Base-by-base conservation (phyloP, 2,797 vertebrate species). In the Gobionotothen gibberifrons region DNA sequence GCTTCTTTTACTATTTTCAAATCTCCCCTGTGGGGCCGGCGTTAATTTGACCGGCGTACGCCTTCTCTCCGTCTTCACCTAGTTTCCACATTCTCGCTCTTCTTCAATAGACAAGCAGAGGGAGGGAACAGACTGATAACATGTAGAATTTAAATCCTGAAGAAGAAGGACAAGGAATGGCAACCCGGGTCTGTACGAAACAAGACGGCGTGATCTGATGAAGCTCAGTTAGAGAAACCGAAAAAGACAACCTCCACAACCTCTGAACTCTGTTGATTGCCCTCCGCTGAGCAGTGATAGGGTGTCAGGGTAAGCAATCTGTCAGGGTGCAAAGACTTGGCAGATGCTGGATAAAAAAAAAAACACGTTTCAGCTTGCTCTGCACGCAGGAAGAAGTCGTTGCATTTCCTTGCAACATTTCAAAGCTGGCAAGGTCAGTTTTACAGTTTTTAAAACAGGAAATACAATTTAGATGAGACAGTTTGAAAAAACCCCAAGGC, bases 221-320 rank as follows among this genome's bases (percentile, higher is more conserved):
- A 75, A 51, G 67, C 61, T 56, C 11, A 59, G 53, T 54, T 51
- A n/a, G 29, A 72, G 44, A 75, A 77, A 73, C 69, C 49, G 57
- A 72, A 69, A 74, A 81, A 77, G 51, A 73, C 54, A 66, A 70
- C 63, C 58, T 73, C 17, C 54, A 52, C 40, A 74, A 16, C 74
- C 43, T 67, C 62, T 84, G 54, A 87, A 66, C 68, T 81, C 53
- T 64, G 79, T 69, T 76, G 63, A 85, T 84, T 79, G 54, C 74
- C 58, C 59, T 78, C 51, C 0, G 14, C 49, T 54, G 66, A 84
- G 71, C 76, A 72, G 66, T 84, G 83, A 85, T 85, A 84, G 72
- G 71, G 69, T 89, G 84, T 85, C 83, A 84, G 78, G 87, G 75
- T 74, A 77, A 85, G 83, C 86, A 89, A 85, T 83, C 83, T 89